Evolutionary conservation across 2,797 vertebrate species (phyloP), one percentile per base, ranked within the genome.

Genomic region (Pipistrellus kuhlii): DNA sequence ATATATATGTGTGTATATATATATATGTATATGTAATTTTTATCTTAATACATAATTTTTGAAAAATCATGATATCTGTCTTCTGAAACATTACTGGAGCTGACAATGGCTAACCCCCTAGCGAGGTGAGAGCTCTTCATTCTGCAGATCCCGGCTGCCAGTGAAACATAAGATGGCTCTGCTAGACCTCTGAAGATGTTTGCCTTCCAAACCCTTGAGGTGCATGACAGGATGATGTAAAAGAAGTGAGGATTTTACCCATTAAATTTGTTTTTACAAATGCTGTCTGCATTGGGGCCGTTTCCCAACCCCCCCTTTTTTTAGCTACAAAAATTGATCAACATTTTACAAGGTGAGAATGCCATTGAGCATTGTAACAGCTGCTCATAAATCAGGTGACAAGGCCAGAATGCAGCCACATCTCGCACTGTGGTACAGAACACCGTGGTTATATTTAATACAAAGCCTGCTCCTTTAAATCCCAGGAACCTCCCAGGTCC

Each of bases 391-490:
- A 92, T 92, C 76, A 93, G 75, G 18, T 69, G 85, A 84, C 72
- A 92, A 96, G 94, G 82, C 12, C 9, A 35, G 85, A 78, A 53
- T 11, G 41, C 68, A 83, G 21, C 32, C 64, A 75, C 38, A 95
- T 10, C 53, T 55, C 38, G 71, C 15, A 69, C 13, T n/a, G 25
- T 66, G 57, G 77, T 44, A 0, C 10, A 55, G 84, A 83, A 97
- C 95, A 75, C 30, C 11, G 13, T 2, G 2, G 68, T 69, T 64
- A 53, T 32, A 27, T 0, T 89, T 88, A 88, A 83, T 59, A 20
- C 18, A 32, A 71, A 46, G 81, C 68, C 86, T 97, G 85, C 57
- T 57, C 62, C 96, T 98, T 98, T 98, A 98, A 98, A 92, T 92
- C 30, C 76, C 46, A 75, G 62, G 86, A 94, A 20, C 51, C 44